These are phyloP conservation scores for Nephrocerus scutellatus DNA, from an alignment of 2,888 invertebrate genomes.

Conservation along the genomic window DNA sequence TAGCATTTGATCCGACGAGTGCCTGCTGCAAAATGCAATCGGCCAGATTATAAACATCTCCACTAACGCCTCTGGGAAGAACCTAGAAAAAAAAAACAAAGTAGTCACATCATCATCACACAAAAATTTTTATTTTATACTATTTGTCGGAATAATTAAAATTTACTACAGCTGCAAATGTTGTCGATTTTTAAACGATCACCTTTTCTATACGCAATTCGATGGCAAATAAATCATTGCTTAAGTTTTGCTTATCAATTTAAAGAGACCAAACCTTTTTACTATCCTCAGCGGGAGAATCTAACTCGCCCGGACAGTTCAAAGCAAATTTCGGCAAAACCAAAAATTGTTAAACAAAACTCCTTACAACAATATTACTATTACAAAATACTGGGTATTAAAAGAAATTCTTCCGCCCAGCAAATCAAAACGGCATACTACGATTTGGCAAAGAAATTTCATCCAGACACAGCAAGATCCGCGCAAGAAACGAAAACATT, in stretches of 20 bases:
- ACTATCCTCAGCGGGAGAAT: too few relatives aligned
- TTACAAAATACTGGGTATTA: constrained; percentile 39
- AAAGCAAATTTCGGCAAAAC: too few relatives aligned
- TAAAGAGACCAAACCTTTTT: constrained; percentile 5
- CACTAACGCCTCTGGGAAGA: constrained; percentile 79
- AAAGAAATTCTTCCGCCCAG: constrained; percentile 29
- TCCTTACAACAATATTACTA: constrained; percentile 31
- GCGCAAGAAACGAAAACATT: constrained; percentile 36
- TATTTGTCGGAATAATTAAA: neutral
- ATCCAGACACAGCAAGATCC: constrained; percentile 43
- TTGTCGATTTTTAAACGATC: too few relatives aligned
- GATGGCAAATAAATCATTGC: too few relatives aligned
- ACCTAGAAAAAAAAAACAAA: constrained; percentile 47
- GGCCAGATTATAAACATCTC: constrained; percentile 87
- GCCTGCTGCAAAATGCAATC: constrained; percentile 93
- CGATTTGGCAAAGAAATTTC: constrained; percentile 41
- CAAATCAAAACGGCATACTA: constrained; percentile 43
- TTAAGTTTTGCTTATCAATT: constrained; percentile 3
- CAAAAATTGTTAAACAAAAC: neutral
- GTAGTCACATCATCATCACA: neutral
- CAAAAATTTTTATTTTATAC: neutral
- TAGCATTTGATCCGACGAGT: constrained; percentile 86
- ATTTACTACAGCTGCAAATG: too few relatives aligned
- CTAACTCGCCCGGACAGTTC: too few relatives aligned
- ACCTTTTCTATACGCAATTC: too few relatives aligned